A percentile compares a stretch with the other conserved stretches of the same genome.
Evolutionary conservation across 2,113 vertebrate species (phyloP).

Genomic region (Cololabis saira): DNA sequence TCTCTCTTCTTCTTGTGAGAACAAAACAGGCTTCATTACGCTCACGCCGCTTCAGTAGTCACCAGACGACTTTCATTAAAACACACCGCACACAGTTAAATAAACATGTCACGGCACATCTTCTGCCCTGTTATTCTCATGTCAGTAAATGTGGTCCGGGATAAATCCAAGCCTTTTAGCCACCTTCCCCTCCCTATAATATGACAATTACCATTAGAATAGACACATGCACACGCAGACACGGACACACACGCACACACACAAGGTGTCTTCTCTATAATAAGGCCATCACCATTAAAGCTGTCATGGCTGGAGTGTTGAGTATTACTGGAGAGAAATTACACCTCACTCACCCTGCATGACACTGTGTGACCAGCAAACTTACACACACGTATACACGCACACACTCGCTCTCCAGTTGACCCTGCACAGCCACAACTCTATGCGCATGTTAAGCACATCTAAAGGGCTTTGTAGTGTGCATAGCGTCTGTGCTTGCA

Average conservation of each 20-base stretch:
- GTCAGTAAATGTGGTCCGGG: slow-evolving; percentile 47
- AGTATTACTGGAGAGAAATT: slow-evolving; percentile 81
- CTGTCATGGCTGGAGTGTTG: slow-evolving; percentile 80
- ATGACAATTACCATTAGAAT: slow-evolving; percentile 72
- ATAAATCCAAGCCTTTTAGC: slow-evolving; percentile 66
- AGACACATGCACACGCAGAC: slow-evolving; percentile 17
- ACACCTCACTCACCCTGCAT: slow-evolving; percentile 68
- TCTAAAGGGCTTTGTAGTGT: slow-evolving; percentile 11
- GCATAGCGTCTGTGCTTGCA: background rate
- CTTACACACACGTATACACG: slow-evolving; percentile 41
- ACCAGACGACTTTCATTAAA: slow-evolving; percentile 70
- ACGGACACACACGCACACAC: slow-evolving; percentile 33
- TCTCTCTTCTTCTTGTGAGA: slow-evolving; percentile 15
- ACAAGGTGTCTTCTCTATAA: slow-evolving; percentile 80
- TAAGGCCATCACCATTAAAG: slow-evolving; percentile 87
- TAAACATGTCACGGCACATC: slow-evolving; percentile 21
- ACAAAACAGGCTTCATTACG: slow-evolving; percentile 66
- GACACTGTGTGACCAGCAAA: slow-evolving; percentile 55
- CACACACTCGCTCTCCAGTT: slow-evolving; percentile 2
- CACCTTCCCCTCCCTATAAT: slow-evolving; percentile 61
- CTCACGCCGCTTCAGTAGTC: slow-evolving; percentile 64
- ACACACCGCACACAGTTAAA: slow-evolving; percentile 19
- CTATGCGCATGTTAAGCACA: background rate
- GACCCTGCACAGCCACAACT: slow-evolving; percentile 24
- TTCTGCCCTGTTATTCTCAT: slow-evolving; percentile 59